A percentile compares a stretch with the other conserved stretches of the same genome.
These are phyloP conservation scores for Capitulum mitella DNA, from an alignment of 2,888 invertebrate species.

Conservation along the genomic window DNA sequence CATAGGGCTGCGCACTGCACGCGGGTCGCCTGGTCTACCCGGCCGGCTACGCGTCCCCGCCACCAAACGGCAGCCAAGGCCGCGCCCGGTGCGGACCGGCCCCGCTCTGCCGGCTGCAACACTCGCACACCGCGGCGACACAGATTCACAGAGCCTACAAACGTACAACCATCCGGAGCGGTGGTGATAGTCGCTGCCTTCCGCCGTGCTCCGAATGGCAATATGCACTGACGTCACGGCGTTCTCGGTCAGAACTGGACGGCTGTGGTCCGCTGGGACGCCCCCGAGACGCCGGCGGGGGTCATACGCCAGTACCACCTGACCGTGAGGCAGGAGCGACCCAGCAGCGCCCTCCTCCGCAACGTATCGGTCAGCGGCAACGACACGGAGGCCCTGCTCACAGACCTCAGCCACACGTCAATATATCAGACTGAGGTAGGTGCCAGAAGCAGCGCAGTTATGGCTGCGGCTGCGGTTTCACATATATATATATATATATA, in stretches of 20 bases:
- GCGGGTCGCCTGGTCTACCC: no score
- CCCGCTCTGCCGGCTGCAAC: no score
- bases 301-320: slow-evolving; percentile 48
- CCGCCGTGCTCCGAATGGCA: no score
- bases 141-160: no score
- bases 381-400: slow-evolving; percentile 40
- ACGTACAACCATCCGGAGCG: no score
- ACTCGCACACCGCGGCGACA: no score
- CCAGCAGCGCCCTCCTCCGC: slow-evolving; percentile 57
- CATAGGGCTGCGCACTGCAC: no score
- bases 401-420: slow-evolving; percentile 26
- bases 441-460: slow-evolving; percentile 30
- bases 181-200: no score
- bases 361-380: slow-evolving; percentile 51
- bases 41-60: no score
- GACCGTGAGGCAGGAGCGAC: slow-evolving; percentile 57
- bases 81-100: no score
- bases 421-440: neutral
- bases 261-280: slow-evolving; percentile 71
- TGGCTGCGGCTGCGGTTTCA: no score
- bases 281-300: slow-evolving; percentile 65
- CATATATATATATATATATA: slow-evolving; percentile 53
- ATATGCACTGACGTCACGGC: slow-evolving; percentile 36
- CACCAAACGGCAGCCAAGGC: no score
- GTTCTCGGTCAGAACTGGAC: slow-evolving; percentile 43